phyloP scores from a whole-genome alignment of 2,888 invertebrate species.

The Notodonta ziczac region DNA sequence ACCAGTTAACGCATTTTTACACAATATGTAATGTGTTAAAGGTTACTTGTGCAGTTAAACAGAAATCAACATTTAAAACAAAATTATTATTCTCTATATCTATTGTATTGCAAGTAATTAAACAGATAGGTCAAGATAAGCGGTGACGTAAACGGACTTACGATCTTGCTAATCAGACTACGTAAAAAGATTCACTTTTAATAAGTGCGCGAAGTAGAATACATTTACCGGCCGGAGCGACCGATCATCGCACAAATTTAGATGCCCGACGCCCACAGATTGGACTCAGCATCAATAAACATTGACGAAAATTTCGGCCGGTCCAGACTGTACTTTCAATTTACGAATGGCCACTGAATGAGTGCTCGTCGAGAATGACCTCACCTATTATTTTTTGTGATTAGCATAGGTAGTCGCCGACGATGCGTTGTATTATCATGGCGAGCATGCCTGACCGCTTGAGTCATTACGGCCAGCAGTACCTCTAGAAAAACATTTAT shows the following conservation, averaged over 20 bases:
- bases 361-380: slow-evolving; percentile 53
- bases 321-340: slow-evolving; percentile 35
- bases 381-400: slow-evolving; percentile 64
- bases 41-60: slow-evolving; percentile 20
- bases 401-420: slow-evolving; percentile 48
- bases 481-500: slow-evolving; percentile 39
- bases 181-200: slow-evolving; percentile 49
- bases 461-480: slow-evolving; percentile 44
- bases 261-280: slow-evolving; percentile 48
- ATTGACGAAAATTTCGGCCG: slow-evolving; percentile 37
- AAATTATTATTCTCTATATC: slow-evolving; percentile 7
- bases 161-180: slow-evolving; percentile 35
- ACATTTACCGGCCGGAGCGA: slow-evolving; percentile 35
- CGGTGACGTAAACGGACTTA: slow-evolving; percentile 31
- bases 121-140: slow-evolving; percentile 43
- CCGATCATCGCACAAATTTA: slow-evolving; percentile 49
- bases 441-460: slow-evolving; percentile 48
- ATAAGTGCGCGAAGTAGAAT: slow-evolving; percentile 32
- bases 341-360: slow-evolving; percentile 43
- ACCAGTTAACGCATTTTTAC: slow-evolving; percentile 30
- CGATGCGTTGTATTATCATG: slow-evolving; percentile 46
- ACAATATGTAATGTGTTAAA: slow-evolving; percentile 28
- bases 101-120: slow-evolving; percentile 17
- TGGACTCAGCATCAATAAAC: slow-evolving; percentile 46
- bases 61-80: slow-evolving; percentile 14